Percentiles rank a stretch among this genome's conserved stretches.
Conservation (phyloP, 2,888 invertebrate species). For the Acleris emargana region DNA sequence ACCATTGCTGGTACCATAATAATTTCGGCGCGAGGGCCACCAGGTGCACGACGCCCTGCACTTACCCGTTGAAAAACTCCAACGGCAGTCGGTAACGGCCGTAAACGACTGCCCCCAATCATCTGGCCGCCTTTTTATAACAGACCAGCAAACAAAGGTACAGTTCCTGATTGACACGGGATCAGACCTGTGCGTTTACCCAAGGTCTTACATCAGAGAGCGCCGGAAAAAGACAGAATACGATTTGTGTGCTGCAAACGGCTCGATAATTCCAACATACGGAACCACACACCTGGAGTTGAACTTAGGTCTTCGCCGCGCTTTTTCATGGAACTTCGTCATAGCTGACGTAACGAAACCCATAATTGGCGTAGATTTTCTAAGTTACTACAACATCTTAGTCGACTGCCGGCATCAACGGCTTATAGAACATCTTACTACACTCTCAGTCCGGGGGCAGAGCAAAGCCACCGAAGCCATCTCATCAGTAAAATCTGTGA, state of each 20-base stretch:
- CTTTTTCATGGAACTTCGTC: constrained; percentile 31
- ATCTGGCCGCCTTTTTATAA: constrained; percentile 27
- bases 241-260: constrained; percentile 22
- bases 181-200: constrained; percentile 34
- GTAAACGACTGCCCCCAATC: constrained; percentile 13
- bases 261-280: constrained; percentile 11
- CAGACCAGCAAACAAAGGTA: constrained; percentile 11
- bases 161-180: constrained; percentile 36
- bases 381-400: constrained; percentile 24
- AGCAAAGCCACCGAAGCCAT: background rate
- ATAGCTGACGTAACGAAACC: constrained; percentile 30
- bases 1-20: background rate
- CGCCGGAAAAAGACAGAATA: background rate
- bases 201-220: constrained; percentile 21
- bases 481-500: constrained; percentile 12
- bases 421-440: constrained; percentile 1
- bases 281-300: constrained; percentile 11
- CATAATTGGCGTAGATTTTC: constrained; percentile 35
- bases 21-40: background rate
- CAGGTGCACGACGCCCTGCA: constrained; percentile 16
- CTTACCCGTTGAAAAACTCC: constrained; percentile 19
- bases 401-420: constrained; percentile 28
- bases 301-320: constrained; percentile 27
- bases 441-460: background rate
- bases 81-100: constrained; percentile 29